These are phyloP conservation scores for Drosophila insularis DNA, from an alignment of 1,140 invertebrate genomes.

Conservation along the genomic window DNA sequence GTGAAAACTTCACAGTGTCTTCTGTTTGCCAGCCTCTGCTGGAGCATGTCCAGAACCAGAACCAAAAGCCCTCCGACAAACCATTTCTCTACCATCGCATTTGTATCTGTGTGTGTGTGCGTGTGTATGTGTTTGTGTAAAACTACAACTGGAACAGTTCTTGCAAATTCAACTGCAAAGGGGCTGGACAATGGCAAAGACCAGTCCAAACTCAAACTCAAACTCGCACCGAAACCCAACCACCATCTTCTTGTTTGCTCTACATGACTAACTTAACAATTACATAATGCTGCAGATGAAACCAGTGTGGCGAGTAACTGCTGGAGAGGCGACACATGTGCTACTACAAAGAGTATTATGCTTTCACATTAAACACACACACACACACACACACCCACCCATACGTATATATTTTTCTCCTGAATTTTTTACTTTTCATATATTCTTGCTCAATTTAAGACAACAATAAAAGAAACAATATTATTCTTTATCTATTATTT, in stretches of 20 bases:
- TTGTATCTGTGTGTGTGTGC: too few relatives aligned
- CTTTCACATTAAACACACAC: not conserved
- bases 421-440: too few relatives aligned
- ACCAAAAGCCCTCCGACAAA: not conserved
- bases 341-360: not conserved
- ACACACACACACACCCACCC: too few relatives aligned
- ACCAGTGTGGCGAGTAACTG: not conserved
- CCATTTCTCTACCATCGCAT: too few relatives aligned
- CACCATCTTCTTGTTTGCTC: conserved; percentile 9
- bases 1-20: not conserved
- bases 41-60: conserved; percentile 15
- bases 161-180: conserved; percentile 15
- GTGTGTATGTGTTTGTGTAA: not conserved
- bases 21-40: conserved; percentile 6
- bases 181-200: conserved; percentile 1
- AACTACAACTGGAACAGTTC: conserved; percentile 19
- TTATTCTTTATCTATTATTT: too few relatives aligned
- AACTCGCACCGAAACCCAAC: not conserved
- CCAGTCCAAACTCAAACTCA: not conserved
- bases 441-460: too few relatives aligned
- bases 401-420: too few relatives aligned
- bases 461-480: too few relatives aligned
- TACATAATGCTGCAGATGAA: conserved; percentile 13
- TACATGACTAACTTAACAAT: conserved; percentile 15
- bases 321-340: not conserved